Conservation (phyloP, 2,888 invertebrate species). For the Heliconius ismenius region DNA sequence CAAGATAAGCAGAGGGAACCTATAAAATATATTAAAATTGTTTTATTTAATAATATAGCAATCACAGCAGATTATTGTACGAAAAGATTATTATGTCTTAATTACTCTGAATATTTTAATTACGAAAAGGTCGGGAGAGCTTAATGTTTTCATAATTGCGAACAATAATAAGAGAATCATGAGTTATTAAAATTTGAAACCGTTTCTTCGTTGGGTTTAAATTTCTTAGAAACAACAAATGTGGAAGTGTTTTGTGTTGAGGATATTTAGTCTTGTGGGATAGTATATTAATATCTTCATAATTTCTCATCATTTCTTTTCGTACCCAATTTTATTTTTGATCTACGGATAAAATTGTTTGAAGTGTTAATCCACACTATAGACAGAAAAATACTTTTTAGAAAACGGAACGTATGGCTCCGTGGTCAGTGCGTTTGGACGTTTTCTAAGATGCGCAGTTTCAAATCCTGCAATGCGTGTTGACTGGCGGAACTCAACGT, state of each 20-base stretch:
- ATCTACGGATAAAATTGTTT: background rate
- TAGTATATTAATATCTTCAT: background rate
- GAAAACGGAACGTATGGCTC: no score
- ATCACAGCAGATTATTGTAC: slow-evolving; percentile 39
- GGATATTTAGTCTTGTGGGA: background rate
- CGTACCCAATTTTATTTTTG: background rate
- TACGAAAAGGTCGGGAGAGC: slow-evolving; percentile 42
- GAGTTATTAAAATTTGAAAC: slow-evolving; percentile 38
- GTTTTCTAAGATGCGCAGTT: no score
- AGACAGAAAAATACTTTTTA: no score
- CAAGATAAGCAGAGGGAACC: no score
- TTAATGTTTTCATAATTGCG: slow-evolving; percentile 44
- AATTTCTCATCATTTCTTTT: background rate
- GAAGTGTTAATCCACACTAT: no score
- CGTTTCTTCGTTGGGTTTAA: slow-evolving; percentile 19
- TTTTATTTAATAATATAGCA: slow-evolving; percentile 25
- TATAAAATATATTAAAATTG: slow-evolving; percentile 18
- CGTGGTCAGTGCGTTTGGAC: no score
- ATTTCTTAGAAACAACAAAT: slow-evolving; percentile 23
- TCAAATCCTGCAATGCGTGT: no score
- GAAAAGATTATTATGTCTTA: slow-evolving; percentile 34
- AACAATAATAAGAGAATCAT: slow-evolving; percentile 42
- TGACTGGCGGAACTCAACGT: no score
- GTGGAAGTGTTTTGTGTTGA: background rate
- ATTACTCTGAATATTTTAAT: slow-evolving; percentile 46